A percentile compares a stretch with the other conserved stretches of the same genome.
phyloP scores from a whole-genome alignment of 2,113 vertebrate genomes.

The Bubo blakistoni region DNA sequence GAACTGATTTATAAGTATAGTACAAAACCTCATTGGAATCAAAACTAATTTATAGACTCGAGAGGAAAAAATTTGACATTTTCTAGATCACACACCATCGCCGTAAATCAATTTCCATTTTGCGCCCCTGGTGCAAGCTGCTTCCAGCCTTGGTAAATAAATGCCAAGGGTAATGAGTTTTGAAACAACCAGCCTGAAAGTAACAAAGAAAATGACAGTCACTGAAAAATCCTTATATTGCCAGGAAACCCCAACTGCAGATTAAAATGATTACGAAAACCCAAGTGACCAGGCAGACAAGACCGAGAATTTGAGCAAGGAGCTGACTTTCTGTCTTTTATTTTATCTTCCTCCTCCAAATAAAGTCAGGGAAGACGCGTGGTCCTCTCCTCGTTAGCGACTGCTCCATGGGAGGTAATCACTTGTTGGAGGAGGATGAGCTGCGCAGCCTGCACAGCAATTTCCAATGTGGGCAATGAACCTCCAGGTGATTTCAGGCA shows the following conservation, averaged over 20 bases:
- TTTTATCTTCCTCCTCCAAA: neutral
- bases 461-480: neutral
- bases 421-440: neutral
- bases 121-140: neutral
- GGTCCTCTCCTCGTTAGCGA: neutral
- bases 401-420: neutral
- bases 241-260: neutral
- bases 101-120: constrained; percentile 53
- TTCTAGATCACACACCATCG: neutral
- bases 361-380: fast-evolving
- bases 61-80: constrained; percentile 17
- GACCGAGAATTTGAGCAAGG: neutral
- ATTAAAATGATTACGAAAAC: constrained; percentile 29
- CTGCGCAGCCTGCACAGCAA: neutral
- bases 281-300: neutral
- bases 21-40: neutral
- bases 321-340: neutral
- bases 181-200: constrained; percentile 33
- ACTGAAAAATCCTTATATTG: neutral
- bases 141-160: constrained; percentile 53
- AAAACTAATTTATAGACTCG: constrained; percentile 35
- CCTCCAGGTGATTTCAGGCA: neutral
- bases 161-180: constrained; percentile 59
- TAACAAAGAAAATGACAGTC: constrained; percentile 36
- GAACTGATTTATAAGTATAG: neutral